Percentiles rank a stretch among this genome's conserved stretches.
phyloP scores from a whole-genome alignment of 2,888 invertebrate species.

The Branchipolynoe longqiensis region DNA sequence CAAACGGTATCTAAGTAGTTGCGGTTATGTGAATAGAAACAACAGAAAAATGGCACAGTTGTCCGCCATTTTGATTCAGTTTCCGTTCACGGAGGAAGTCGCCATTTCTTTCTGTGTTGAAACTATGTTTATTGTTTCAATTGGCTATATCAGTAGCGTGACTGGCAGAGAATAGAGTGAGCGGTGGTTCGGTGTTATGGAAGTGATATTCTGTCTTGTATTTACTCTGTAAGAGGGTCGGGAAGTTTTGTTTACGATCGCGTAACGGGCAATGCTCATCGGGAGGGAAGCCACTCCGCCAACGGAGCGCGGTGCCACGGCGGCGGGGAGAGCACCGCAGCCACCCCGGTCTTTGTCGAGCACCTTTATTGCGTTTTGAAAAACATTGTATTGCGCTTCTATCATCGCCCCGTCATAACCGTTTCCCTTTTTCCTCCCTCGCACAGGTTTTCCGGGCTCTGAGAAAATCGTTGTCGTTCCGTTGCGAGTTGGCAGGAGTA shows the following conservation, averaged over 20 bases:
- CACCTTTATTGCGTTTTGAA: constrained; percentile 25
- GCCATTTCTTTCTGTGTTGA: constrained; percentile 59
- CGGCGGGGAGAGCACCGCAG: constrained; percentile 12
- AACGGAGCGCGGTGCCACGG: constrained; percentile 36
- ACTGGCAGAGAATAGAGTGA: not conserved
- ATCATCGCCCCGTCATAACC: not conserved
- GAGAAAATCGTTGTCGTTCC: not conserved
- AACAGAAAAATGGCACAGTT: constrained; percentile 46
- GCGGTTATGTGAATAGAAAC: constrained; percentile 1
- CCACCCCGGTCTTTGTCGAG: constrained; percentile 23
- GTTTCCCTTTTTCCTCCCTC: not conserved
- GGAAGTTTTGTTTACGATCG: constrained; percentile 3
- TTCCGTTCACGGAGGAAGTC: constrained; percentile 51
- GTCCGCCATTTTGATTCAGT: constrained; percentile 60
- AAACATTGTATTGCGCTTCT: constrained; percentile 8
- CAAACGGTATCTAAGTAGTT: not conserved
- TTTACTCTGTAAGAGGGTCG: not conserved
- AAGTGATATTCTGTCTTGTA: not conserved
- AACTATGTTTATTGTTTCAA: constrained; percentile 45
- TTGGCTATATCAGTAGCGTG: not conserved
- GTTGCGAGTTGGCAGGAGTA: not conserved
- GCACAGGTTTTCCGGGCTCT: not conserved
- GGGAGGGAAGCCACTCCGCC: constrained; percentile 5
- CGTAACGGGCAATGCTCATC: not conserved
- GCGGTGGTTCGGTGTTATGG: not conserved